A percentile compares a stretch with the other conserved stretches of the same genome.
Evolutionary conservation across 2,888 invertebrate species (phyloP).

Genomic region (Dendrolimus houi): DNA sequence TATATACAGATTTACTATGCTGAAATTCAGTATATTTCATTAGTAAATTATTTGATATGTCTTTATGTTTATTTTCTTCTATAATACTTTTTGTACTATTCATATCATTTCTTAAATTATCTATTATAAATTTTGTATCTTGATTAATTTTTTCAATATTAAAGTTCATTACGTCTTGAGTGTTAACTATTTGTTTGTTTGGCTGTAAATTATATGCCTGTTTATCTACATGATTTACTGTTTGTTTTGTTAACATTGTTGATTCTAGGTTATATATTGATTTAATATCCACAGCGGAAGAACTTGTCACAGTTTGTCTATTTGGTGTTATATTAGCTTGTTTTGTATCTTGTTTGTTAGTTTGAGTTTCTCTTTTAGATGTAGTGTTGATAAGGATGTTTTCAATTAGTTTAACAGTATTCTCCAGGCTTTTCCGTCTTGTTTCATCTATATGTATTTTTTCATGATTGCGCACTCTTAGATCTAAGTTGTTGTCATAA

Average conservation of each 20-base stretch:
- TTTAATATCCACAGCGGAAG: too few species aligned
- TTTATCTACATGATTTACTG: not conserved
- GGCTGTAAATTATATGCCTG: too few species aligned
- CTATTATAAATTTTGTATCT: not conserved
- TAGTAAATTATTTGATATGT: not conserved
- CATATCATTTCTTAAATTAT: not conserved
- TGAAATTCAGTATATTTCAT: not conserved
- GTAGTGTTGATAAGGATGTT: slow-evolving; percentile 42
- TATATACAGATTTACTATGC: slow-evolving; percentile 1
- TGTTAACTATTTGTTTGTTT: not conserved
- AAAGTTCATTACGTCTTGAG: not conserved
- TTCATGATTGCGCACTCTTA: slow-evolving; percentile 18
- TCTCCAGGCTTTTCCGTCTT: slow-evolving; percentile 48
- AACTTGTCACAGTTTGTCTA: too few species aligned
- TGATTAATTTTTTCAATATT: not conserved
- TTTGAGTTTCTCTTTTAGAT: slow-evolving; percentile 14
- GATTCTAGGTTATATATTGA: too few species aligned
- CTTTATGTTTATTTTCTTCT: not conserved
- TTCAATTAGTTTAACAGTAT: slow-evolving; percentile 54
- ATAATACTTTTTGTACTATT: not conserved
- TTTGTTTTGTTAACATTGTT: not conserved
- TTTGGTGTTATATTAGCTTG: not conserved
- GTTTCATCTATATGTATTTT: slow-evolving; percentile 19
- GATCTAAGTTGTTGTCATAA: slow-evolving; percentile 22
- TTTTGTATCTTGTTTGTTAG: slow-evolving; percentile 1